Base-by-base conservation (phyloP, 2,113 vertebrate species). In the Lampris incognitus region DNA sequence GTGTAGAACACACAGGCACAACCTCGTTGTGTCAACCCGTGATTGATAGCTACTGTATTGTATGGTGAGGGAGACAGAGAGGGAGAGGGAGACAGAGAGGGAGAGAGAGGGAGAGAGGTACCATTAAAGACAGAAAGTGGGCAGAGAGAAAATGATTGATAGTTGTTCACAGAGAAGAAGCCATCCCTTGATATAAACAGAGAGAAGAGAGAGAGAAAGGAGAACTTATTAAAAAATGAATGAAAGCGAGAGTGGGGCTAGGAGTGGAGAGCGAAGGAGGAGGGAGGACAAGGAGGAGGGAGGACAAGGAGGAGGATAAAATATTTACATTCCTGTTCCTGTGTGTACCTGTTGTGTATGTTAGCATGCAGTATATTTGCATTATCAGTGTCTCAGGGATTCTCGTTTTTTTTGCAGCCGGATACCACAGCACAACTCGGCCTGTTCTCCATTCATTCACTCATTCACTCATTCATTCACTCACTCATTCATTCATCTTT, bases 1-100 rank as follows among this genome's bases (percentile, higher is more conserved):
- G 51, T 50, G 56, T 48, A 46, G 72, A 72, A 76, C 68, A 54
- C 10, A 56, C 36, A 7, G 0, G 3, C 1, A 1, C 72, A 75
- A 66, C 76, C 75, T 61, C 50, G 78, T 69, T 79, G 63, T 76
- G 75, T 79, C 79, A 69, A 8, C 10, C 38, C 54, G 38, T 74
- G 62, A 78, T 70, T 64, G 75, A 78, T 52, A 52, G 50, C 50
- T 52, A 52, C 11, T 1, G 71, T 55, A 48, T 10, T 69, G 42
- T 24, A 24, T 58, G 63, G 41, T 66, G 3, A 69, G 72, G 63
- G 56, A 24, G 36, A 8, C 36, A 3, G 10, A 61, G 64, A 11
- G 54, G 8, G 13, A 9, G 5, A 60, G 1, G 60, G 24, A 24
- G 24, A 24, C 24, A 24, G 24, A 24, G 44, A 46, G 44, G 44